Evolutionary conservation across 53 echinoderm and acorn worm genomes (phyloP).

Genomic region (Antedon mediterranea): DNA sequence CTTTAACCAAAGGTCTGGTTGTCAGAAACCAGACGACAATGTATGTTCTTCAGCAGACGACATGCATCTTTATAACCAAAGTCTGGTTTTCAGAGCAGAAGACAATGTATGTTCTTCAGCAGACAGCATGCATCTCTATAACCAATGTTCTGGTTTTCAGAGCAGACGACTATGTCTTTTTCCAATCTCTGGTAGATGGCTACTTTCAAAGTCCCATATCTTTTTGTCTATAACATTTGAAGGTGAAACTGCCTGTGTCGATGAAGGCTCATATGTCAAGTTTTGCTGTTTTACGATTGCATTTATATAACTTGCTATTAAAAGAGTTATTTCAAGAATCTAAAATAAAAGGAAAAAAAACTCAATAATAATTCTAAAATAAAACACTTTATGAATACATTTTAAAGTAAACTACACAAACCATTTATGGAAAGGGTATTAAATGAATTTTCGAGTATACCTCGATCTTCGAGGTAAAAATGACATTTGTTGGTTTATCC

Average conservation of each 20-base stretch:
- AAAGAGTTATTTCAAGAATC: slow-evolving; percentile 63
- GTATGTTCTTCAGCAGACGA: no score
- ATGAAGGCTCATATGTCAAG: slow-evolving; percentile 31
- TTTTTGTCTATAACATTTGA: neutral
- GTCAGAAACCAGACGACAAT: no score
- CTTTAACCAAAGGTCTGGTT: no score
- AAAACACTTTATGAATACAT: neutral
- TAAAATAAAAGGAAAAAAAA: neutral
- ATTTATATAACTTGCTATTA: slow-evolving; percentile 62
- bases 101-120: no score
- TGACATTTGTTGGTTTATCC: no score
- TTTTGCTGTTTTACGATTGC: slow-evolving; percentile 40
- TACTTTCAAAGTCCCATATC: neutral
- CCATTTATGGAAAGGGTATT: no score
- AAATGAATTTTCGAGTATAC: no score
- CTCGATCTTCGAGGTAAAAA: no score
- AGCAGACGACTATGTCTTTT: slow-evolving; percentile 1
- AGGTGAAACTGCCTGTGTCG: neutral
- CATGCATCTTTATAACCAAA: no score
- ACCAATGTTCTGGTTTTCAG: neutral
- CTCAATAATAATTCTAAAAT: neutral
- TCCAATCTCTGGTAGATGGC: neutral
- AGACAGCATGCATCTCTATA: no score
- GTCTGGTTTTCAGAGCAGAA: no score
- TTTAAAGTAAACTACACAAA: no score